A percentile compares a stretch with the other conserved stretches of the same genome.
Conservation (phyloP, 1,140 invertebrate species). For the Drosophila arawakana region DNA sequence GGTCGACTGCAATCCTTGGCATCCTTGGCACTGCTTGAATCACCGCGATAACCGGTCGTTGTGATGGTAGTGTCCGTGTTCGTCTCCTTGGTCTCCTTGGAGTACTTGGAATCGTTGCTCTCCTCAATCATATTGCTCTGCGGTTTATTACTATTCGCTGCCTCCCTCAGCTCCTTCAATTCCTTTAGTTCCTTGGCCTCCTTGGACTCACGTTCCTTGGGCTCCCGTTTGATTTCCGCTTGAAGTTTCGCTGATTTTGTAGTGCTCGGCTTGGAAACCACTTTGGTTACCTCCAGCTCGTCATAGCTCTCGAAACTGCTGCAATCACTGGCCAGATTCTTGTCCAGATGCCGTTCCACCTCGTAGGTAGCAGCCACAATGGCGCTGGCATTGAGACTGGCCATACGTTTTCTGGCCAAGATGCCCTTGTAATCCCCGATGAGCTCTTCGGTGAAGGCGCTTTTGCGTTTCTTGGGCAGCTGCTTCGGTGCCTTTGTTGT, state of each 20-base stretch:
- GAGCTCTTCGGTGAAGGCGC: slow-evolving; percentile 90
- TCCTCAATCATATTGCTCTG: slow-evolving; percentile 81
- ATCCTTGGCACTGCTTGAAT: slow-evolving; percentile 76
- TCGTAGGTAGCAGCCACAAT: slow-evolving; percentile 96
- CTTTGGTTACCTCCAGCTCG: slow-evolving; percentile 54
- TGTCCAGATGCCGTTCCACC: slow-evolving; percentile 86
- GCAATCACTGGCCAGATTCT: slow-evolving; percentile 77
- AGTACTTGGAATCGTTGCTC: slow-evolving; percentile 85
- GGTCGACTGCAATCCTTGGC: slow-evolving; percentile 79
- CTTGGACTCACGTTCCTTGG: slow-evolving; percentile 43
- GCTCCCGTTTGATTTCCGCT: slow-evolving; percentile 62
- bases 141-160: slow-evolving; percentile 81
- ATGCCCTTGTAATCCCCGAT: slow-evolving; percentile 91
- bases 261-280: neutral
- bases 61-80: slow-evolving; percentile 84
- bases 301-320: slow-evolving; percentile 85
- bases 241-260: neutral
- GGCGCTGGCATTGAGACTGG: slow-evolving; percentile 95
- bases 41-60: slow-evolving; percentile 69
- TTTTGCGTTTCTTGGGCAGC: slow-evolving; percentile 84
- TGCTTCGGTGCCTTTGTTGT: slow-evolving; percentile 61
- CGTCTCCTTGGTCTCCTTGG: slow-evolving; percentile 86
- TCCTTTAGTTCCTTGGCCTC: slow-evolving; percentile 43
- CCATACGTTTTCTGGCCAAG: slow-evolving; percentile 95
- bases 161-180: slow-evolving; percentile 41